Evolutionary conservation across 2,888 invertebrate genomes (phyloP).

Genomic region (Noctuana brunneofusca): DNA sequence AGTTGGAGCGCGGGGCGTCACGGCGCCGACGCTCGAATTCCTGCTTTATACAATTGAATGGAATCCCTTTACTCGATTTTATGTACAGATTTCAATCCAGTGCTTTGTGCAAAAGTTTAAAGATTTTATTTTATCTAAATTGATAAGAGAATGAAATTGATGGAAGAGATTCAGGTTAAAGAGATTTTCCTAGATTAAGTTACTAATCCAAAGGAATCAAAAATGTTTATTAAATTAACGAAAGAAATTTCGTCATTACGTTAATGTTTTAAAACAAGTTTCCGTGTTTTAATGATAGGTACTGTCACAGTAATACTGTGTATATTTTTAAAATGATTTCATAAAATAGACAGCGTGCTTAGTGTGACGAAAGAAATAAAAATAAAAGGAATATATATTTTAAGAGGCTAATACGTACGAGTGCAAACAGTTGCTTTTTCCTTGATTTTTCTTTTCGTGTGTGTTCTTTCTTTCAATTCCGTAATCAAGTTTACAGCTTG

Average conservation of each 20-base stretch:
- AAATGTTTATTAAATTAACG: too few species aligned
- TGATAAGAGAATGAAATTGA: neutral
- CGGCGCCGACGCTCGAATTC: conserved; percentile 45
- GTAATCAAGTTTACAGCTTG: conserved; percentile 69
- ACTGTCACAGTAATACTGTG: too few species aligned
- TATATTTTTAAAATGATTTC: neutral
- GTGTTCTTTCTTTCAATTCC: conserved; percentile 69
- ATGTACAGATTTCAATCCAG: conserved; percentile 25
- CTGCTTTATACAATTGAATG: conserved; percentile 56
- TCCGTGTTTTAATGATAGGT: too few species aligned
- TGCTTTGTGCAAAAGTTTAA: neutral
- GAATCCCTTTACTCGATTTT: conserved; percentile 57
- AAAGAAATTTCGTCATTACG: too few species aligned
- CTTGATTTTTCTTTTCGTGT: conserved; percentile 68
- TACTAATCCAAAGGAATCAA: too few species aligned
- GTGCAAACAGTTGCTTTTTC: conserved; percentile 61
- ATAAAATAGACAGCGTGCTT: neutral
- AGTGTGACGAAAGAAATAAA: neutral
- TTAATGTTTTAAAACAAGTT: too few species aligned
- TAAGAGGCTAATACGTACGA: conserved; percentile 40
- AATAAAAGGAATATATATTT: too few species aligned
- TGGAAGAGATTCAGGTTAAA: neutral
- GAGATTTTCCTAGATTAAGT: neutral
- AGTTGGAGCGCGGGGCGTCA: conserved; percentile 67
- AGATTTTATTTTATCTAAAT: neutral